A percentile compares a stretch with the other conserved stretches of the same genome.
Conservation (phyloP, 1,140 invertebrate genomes). For the Drosophila subobscura region DNA sequence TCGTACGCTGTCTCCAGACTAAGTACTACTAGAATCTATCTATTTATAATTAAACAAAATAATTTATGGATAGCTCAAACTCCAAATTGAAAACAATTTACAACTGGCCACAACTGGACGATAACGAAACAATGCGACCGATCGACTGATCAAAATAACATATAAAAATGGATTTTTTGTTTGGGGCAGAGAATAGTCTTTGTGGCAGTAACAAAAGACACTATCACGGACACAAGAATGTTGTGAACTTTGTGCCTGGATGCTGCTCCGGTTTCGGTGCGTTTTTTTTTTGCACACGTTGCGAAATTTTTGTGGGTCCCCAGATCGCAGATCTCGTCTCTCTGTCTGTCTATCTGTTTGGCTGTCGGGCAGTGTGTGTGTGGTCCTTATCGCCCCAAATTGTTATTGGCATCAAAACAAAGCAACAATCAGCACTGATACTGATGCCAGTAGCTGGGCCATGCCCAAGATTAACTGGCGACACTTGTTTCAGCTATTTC, state of each 20-base stretch:
- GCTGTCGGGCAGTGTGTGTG: constrained; percentile 30
- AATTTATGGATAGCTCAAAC: constrained; percentile 46
- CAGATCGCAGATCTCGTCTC: background rate
- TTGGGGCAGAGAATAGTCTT: too few species aligned
- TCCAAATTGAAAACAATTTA: constrained; percentile 38
- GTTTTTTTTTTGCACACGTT: constrained; percentile 64
- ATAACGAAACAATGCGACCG: constrained; percentile 30
- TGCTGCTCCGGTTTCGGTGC: constrained; percentile 20
- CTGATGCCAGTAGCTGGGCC: constrained; percentile 34
- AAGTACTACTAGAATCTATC: constrained; percentile 15
- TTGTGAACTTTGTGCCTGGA: constrained; percentile 23
- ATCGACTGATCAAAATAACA: too few species aligned
- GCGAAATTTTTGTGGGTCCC: constrained; percentile 24
- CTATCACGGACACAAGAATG: background rate
- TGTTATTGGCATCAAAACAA: constrained; percentile 57
- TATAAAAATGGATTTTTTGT: background rate
- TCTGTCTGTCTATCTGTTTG: constrained; percentile 12
- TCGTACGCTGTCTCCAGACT: too few species aligned
- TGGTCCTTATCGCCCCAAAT: constrained; percentile 66
- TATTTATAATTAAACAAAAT: constrained; percentile 51
- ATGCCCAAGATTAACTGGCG: constrained; percentile 36
- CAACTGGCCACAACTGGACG: constrained; percentile 17
- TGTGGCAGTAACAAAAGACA: too few species aligned
- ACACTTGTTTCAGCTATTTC: constrained; percentile 31
- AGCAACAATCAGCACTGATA: constrained; percentile 11